phyloP scores from a whole-genome alignment of 2,797 vertebrate species.

The Oreortyx pictus region DNA sequence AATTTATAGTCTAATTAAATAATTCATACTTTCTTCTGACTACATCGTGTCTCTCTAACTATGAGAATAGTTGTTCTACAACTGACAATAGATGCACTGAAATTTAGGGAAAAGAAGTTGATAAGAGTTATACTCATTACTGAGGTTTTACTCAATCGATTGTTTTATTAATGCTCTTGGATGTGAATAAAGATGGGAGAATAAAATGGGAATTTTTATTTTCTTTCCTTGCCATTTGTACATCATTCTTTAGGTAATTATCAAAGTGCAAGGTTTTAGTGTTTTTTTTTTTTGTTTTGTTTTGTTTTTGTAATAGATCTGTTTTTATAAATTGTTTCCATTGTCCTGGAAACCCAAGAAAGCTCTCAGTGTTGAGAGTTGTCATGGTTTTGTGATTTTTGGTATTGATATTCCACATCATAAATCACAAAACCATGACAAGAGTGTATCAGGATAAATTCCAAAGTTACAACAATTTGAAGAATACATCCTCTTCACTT shows the following conservation, averaged over 20 bases:
- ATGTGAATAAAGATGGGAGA: not conserved
- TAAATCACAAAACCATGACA: too few relatives aligned
- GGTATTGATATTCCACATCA: too few relatives aligned
- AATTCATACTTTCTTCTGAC: not conserved
- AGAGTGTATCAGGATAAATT: too few relatives aligned
- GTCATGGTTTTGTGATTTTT: too few relatives aligned
- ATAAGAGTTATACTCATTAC: not conserved
- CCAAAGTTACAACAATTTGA: too few relatives aligned
- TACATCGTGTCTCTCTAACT: not conserved
- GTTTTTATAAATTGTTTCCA: not conserved
- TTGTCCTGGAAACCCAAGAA: not conserved
- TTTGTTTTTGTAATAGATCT: accelerated
- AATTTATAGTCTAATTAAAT: not conserved
- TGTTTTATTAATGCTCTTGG: not conserved
- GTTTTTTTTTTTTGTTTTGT: not conserved
- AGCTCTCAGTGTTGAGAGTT: not conserved
- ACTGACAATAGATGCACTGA: not conserved
- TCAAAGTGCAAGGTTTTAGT: not conserved
- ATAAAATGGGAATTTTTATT: not conserved
- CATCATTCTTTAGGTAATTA: not conserved
- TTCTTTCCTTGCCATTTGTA: not conserved
- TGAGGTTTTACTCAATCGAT: accelerated
- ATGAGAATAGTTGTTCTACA: not conserved
- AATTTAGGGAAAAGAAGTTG: not conserved
- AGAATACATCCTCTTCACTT: not conserved